Conservation (phyloP, 1,140 invertebrate genomes). For the Drosophila pruinosa region DNA sequence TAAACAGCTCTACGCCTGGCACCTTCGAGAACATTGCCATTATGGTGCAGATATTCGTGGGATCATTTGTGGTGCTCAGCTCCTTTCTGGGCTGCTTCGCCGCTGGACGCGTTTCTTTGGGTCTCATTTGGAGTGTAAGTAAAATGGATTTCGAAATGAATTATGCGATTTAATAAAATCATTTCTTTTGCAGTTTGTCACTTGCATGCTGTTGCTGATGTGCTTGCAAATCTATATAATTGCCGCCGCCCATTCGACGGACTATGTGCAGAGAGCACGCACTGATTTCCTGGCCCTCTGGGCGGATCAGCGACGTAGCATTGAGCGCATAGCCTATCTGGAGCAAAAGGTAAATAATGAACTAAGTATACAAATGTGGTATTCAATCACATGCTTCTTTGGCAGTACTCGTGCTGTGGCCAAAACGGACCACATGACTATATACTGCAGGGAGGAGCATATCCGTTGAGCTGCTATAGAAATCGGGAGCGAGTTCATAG, state of each 20-base stretch:
- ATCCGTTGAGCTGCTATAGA: constrained; percentile 63
- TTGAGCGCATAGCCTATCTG: constrained; percentile 50
- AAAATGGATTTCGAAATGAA: not conserved
- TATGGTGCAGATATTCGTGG: constrained; percentile 78
- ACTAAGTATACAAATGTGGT: not conserved
- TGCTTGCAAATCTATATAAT: constrained; percentile 74
- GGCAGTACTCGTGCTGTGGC: constrained; percentile 70
- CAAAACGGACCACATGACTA: constrained; percentile 60
- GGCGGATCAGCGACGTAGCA: constrained; percentile 48
- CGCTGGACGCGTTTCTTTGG: constrained; percentile 58
- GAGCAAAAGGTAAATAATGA: constrained; percentile 73
- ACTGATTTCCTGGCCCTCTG: constrained; percentile 60
- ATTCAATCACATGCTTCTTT: not conserved
- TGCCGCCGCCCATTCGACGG: constrained; percentile 64
- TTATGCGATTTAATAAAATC: not conserved
- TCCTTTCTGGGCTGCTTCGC: constrained; percentile 76
- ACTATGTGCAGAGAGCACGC: constrained; percentile 68
- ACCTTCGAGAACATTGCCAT: constrained; percentile 76
- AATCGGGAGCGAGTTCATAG: constrained; percentile 31
- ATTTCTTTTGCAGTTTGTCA: constrained; percentile 51
- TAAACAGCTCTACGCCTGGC: constrained; percentile 70
- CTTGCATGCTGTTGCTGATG: constrained; percentile 68
- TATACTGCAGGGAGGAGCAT: constrained; percentile 48
- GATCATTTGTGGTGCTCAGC: constrained; percentile 74
- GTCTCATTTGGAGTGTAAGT: constrained; percentile 75